Conservation (phyloP, 2,113 vertebrate genomes). For the Acanthisitta chloris region DNA sequence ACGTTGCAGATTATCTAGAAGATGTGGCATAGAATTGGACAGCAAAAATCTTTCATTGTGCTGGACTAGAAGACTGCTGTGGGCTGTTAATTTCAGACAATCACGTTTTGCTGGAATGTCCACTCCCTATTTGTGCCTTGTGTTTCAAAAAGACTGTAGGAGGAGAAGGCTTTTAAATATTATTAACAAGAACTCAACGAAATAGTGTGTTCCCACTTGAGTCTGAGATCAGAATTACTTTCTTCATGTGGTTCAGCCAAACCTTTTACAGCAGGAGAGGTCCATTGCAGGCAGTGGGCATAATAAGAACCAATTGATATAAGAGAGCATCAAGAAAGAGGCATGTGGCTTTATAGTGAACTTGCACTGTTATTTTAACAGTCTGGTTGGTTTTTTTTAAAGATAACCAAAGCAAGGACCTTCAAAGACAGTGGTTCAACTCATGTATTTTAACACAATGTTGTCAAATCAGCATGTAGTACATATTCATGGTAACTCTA, state of each 20-base stretch:
- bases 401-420: constrained; percentile 56
- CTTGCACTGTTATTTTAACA: constrained; percentile 16
- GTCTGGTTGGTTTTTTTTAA: background rate
- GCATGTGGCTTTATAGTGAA: background rate
- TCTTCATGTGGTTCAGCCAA: constrained; percentile 8
- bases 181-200: constrained; percentile 40
- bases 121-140: constrained; percentile 70
- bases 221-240: background rate
- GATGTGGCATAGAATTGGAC: constrained; percentile 78
- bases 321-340: background rate
- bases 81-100: constrained; percentile 51
- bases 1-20: constrained; percentile 88
- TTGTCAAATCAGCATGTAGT: background rate
- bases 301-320: background rate
- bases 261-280: constrained; percentile 11
- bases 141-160: constrained; percentile 61
- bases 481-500: background rate
- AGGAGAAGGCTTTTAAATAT: constrained; percentile 50
- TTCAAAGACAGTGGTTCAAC: background rate
- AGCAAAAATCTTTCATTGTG: background rate
- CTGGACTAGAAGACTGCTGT: constrained; percentile 19
- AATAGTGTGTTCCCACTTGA: background rate
- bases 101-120: constrained; percentile 61
- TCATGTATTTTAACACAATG: background rate
- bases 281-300: constrained; percentile 36